Percentiles rank a stretch among this genome's conserved stretches.
Conservation (phyloP, 1,140 invertebrate genomes). For the Caenorhabditis tropicalis region DNA sequence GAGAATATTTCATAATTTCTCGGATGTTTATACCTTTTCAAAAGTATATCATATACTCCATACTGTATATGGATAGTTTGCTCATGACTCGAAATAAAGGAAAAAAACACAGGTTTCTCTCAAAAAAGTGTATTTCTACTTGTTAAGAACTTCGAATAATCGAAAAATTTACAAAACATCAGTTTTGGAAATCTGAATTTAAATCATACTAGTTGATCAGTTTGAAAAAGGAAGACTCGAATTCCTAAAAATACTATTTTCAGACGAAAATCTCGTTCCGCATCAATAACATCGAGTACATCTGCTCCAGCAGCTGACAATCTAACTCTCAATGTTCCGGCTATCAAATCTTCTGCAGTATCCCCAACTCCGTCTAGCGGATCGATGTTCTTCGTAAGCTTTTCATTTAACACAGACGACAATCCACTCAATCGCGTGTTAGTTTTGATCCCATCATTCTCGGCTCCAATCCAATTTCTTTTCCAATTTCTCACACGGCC, state of each 20-base stretch:
- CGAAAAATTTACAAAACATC: too few relatives aligned
- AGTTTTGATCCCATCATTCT: constrained; percentile 13
- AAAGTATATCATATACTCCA: too few relatives aligned
- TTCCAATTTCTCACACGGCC: constrained; percentile 21
- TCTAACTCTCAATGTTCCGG: neutral
- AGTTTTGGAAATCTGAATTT: too few relatives aligned
- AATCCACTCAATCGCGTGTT: neutral
- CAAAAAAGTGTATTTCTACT: too few relatives aligned
- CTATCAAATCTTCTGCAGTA: neutral
- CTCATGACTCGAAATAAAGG: too few relatives aligned
- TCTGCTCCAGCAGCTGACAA: neutral
- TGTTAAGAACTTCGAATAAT: too few relatives aligned
- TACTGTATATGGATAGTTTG: too few relatives aligned
- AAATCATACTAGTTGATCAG: too few relatives aligned
- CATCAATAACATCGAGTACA: neutral
- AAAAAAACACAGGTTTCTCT: too few relatives aligned
- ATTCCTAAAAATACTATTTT: neutral
- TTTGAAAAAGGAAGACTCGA: too few relatives aligned
- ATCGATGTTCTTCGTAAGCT: constrained; percentile 8
- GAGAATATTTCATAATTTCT: too few relatives aligned
- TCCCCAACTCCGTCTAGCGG: constrained; percentile 11
- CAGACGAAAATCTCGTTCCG: constrained; percentile 2
- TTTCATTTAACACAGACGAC: neutral
- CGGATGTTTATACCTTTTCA: too few relatives aligned
- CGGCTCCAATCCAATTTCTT: constrained; percentile 12